Evolutionary conservation across 2,888 invertebrate species (phyloP).

Genomic region (Nycteola revayana): DNA sequence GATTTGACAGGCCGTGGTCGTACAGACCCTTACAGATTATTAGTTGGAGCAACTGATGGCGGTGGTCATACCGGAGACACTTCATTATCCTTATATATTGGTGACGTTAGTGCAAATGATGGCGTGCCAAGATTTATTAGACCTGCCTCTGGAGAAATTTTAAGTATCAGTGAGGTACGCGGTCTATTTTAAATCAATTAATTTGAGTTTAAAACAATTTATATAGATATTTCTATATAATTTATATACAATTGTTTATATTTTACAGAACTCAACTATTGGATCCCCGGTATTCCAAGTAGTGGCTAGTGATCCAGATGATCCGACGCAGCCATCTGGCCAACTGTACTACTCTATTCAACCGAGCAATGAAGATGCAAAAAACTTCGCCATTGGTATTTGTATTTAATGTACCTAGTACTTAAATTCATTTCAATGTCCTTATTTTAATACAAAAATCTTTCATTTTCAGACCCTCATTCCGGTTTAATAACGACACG

Average conservation of each 20-base stretch:
- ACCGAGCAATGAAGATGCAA: constrained; percentile 85
- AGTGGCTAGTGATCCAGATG: constrained; percentile 89
- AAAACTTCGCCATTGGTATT: constrained; percentile 83
- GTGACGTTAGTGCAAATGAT: constrained; percentile 91
- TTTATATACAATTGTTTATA: too few relatives aligned
- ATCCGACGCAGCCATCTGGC: constrained; percentile 88
- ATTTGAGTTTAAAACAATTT: too few relatives aligned
- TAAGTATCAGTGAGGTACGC: constrained; percentile 86
- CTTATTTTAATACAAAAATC: too few relatives aligned
- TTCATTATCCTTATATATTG: constrained; percentile 85
- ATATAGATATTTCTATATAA: too few relatives aligned
- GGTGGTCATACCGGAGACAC: constrained; percentile 85
- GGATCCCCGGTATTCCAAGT: constrained; percentile 89
- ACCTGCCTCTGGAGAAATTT: constrained; percentile 86
- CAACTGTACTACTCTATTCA: constrained; percentile 87
- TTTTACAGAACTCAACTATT: constrained; percentile 84
- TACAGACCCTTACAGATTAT: constrained; percentile 86
- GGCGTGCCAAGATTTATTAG: constrained; percentile 89
- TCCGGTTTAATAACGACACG: constrained; percentile 88
- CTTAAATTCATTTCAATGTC: too few relatives aligned
- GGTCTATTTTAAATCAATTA: too few relatives aligned
- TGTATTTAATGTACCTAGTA: neutral
- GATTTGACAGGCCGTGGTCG: constrained; percentile 89
- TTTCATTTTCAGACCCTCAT: constrained; percentile 79
- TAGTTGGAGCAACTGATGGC: constrained; percentile 86